Evolutionary conservation across 2,888 invertebrate genomes (phyloP).

Genomic region (Capitulum mitella): DNA sequence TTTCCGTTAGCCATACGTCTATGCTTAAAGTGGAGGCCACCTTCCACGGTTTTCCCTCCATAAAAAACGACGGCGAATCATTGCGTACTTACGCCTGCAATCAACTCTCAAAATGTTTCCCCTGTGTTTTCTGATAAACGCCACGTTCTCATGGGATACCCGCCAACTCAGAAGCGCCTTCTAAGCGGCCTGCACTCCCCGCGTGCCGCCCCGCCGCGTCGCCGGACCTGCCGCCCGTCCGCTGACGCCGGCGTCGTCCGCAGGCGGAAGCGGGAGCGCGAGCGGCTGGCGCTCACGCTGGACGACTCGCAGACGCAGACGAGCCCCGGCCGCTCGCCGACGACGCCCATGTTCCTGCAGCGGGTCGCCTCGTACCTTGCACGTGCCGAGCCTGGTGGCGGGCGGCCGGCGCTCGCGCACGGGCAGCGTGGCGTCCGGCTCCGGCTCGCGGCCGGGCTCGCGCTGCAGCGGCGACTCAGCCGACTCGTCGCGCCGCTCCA

Average conservation of each 20-base stretch:
- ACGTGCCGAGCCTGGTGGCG: background rate
- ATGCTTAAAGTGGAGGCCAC: too few relatives aligned
- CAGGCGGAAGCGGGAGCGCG: constrained; percentile 9
- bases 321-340: background rate
- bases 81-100: too few relatives aligned
- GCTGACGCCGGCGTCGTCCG: background rate
- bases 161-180: too few relatives aligned
- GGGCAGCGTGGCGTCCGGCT: constrained; percentile 6
- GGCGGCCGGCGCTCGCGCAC: constrained; percentile 9
- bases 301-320: constrained; percentile 24
- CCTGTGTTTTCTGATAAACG: too few relatives aligned
- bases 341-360: constrained; percentile 26
- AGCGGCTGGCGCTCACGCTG: constrained; percentile 1
- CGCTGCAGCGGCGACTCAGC: background rate
- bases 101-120: too few relatives aligned
- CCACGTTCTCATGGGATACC: too few relatives aligned
- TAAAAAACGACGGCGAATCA: too few relatives aligned
- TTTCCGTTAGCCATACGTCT: too few relatives aligned
- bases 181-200: too few relatives aligned
- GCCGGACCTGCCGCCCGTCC: too few relatives aligned
- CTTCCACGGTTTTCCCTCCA: too few relatives aligned
- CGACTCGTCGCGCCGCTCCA: constrained; percentile 16
- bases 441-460: constrained; percentile 9
- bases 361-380: constrained; percentile 25
- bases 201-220: too few relatives aligned